These are phyloP conservation scores for Sturnira hondurensis DNA, from an alignment of 2,113 vertebrate genomes.

Conservation along the genomic window DNA sequence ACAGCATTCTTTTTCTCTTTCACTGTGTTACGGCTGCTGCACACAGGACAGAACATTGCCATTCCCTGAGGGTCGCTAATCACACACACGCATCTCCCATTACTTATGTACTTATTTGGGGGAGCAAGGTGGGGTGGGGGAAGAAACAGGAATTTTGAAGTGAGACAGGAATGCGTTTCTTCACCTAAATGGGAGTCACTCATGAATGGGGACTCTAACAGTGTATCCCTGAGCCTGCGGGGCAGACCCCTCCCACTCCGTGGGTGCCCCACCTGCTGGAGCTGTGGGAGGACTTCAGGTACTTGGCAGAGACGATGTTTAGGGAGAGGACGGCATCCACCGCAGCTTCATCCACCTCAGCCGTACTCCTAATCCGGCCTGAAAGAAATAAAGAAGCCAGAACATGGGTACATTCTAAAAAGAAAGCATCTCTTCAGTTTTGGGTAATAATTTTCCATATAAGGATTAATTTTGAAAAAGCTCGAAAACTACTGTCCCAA, in stretches of 20 bases:
- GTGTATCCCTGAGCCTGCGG: accelerated
- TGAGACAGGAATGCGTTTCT: background rate
- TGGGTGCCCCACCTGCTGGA: constrained; percentile 87
- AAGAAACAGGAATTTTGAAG: background rate
- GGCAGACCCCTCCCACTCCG: background rate
- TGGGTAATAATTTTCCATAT: background rate
- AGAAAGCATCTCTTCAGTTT: background rate
- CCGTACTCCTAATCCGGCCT: constrained; percentile 94
- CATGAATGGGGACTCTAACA: background rate
- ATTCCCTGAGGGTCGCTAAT: background rate
- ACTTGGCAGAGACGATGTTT: constrained; percentile 98
- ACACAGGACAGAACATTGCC: accelerated
- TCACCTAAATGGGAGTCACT: background rate
- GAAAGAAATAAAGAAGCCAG: background rate
- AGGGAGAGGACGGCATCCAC: constrained; percentile 94
- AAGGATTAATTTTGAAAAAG: background rate
- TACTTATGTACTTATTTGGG: background rate
- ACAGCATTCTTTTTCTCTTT: background rate
- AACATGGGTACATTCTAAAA: background rate
- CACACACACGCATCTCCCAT: background rate
- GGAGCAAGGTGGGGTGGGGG: background rate
- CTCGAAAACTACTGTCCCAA: background rate
- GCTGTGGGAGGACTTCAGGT: constrained; percentile 94
- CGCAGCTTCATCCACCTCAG: constrained; percentile 92
- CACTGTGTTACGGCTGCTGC: background rate